These are phyloP conservation scores for Rhegmatorhina hoffmannsi DNA, from an alignment of 2,113 vertebrate genomes.

Conservation along the genomic window DNA sequence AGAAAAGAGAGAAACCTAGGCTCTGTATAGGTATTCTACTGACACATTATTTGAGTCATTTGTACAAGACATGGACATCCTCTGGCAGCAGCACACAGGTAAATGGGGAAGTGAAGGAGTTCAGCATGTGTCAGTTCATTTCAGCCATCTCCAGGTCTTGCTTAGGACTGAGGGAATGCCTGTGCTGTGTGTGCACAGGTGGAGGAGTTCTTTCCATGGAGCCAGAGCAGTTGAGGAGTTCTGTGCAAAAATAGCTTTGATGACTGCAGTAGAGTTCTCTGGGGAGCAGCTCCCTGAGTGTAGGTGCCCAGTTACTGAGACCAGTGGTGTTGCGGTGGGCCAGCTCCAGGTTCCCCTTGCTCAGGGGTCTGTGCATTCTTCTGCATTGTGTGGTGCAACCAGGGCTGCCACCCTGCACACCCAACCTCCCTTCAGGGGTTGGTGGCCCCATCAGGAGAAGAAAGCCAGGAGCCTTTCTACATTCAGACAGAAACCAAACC, in stretches of 20 bases:
- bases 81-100: not conserved
- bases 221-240: not conserved
- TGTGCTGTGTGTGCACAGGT: not conserved
- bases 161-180: not conserved
- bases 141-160: not conserved
- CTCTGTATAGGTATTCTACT: not conserved
- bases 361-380: not conserved
- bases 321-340: not conserved
- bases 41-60: not conserved
- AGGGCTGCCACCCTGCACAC: not conserved
- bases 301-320: not conserved
- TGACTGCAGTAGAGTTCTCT: not conserved
- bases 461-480: not conserved
- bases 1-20: not conserved
- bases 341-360: not conserved
- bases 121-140: not conserved
- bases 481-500: not conserved
- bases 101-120: not conserved
- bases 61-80: not conserved
- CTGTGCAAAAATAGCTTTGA: not conserved
- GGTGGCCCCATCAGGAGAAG: not conserved
- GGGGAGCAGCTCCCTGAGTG: not conserved
- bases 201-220: not conserved
- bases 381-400: not conserved
- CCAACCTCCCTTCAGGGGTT: accelerated